Conservation (phyloP, 2,888 invertebrate genomes). For the Chouioia cunea region DNA sequence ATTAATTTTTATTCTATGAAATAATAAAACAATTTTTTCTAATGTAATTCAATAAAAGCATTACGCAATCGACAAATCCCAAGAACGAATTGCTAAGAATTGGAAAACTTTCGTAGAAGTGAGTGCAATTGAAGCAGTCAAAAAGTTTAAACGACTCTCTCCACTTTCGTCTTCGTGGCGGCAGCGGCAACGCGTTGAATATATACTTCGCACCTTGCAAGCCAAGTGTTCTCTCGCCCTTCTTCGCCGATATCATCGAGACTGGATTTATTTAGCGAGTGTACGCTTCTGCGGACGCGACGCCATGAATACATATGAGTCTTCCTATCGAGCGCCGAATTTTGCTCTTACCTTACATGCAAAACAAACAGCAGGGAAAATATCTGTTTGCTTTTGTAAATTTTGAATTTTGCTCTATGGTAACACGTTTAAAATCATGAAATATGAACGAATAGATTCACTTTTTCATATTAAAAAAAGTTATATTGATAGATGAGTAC, state of each 20-base stretch:
- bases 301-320: constrained; percentile 59
- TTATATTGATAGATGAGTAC: too few relatives aligned
- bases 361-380: not conserved
- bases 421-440: too few relatives aligned
- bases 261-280: constrained; percentile 54
- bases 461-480: too few relatives aligned
- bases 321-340: constrained; percentile 41
- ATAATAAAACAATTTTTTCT: not conserved
- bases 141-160: constrained; percentile 24
- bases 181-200: constrained; percentile 36
- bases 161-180: constrained; percentile 12
- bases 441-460: too few relatives aligned
- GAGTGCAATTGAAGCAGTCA: constrained; percentile 3
- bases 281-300: not conserved
- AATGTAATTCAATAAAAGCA: too few relatives aligned
- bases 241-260: constrained; percentile 17
- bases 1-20: not conserved
- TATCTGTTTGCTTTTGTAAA: too few relatives aligned
- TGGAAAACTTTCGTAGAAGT: not conserved
- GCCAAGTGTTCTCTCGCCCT: constrained; percentile 26
- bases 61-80: too few relatives aligned
- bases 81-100: too few relatives aligned
- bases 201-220: constrained; percentile 28
- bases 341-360: constrained; percentile 10
- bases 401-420: too few relatives aligned